Evolutionary conservation across 1,140 invertebrate genomes (phyloP), one percentile per base, ranked within the genome.

Genomic region (Eumaeus atala): DNA sequence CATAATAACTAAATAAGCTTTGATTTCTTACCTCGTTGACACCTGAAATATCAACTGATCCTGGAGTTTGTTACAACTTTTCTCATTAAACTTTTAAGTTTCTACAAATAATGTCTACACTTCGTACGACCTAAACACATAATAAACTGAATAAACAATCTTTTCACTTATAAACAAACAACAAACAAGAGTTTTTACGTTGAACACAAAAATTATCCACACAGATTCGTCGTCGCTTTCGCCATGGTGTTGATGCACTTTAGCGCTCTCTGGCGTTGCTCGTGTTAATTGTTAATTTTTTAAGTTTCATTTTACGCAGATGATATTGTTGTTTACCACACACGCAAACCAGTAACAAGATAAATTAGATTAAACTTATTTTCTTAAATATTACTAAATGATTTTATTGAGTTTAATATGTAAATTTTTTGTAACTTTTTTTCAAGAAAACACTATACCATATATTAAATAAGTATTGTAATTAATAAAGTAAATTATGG

Each of bases 11-110:
- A 65, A 83, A 77, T 80, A 85, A 77, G 84, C 81, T 83, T 87
- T 65, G 66, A 61, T 77, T 84, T 81, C 85, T 87, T 87, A 87
- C 85, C 85, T 87, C 85, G 79, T 86, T 86, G 83, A 85, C 85
- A 87, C 83, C 83, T 86, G 79, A 86, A 86, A 74, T 77, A 72
- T 78, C 67, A 77, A 85, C 74, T 75, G 77, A 83, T 85, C 75
- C 72, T 64, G 73, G 80, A 87, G 81, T 87, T 85, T 77, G 81
- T 83, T 81, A 75, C 56, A 83, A 86, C 76, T 86, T 84, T 74
- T 73, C 67, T 74, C 74, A 74, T 67, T 62, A 76, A 83, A 80
- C 78, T 82, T 81, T 66, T 48, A 77, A 81, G 70, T 81, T 83
- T 78, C 51, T 54, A 64, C 54, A 34, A 65, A 68, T 57, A 75